Evolutionary conservation across 1,140 invertebrate species (phyloP).

Genomic region (Drosophila ercepeae): DNA sequence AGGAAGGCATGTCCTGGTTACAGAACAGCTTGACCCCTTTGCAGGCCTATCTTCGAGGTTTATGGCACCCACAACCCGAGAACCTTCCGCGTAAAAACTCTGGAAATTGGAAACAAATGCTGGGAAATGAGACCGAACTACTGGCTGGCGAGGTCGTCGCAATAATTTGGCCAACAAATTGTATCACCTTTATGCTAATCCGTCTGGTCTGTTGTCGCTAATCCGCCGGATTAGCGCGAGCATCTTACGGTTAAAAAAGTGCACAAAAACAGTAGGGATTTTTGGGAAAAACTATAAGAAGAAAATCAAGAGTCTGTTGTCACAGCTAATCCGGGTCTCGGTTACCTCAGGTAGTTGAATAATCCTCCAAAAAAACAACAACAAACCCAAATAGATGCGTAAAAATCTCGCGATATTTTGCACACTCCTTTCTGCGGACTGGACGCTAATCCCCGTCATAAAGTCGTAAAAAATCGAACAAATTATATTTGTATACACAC

Average conservation of each 20-base stretch:
- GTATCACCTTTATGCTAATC: conserved; percentile 78
- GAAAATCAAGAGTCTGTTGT: conserved; percentile 61
- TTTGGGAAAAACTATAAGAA: conserved; percentile 59
- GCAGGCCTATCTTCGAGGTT: conserved; percentile 37
- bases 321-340: conserved; percentile 66
- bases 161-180: conserved; percentile 66
- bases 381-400: conserved; percentile 10
- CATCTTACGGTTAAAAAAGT: conserved; percentile 68
- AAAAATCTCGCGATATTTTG: conserved; percentile 48
- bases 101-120: conserved; percentile 1
- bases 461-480: conserved; percentile 68
- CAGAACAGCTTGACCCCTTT: conserved; percentile 63
- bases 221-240: conserved; percentile 70
- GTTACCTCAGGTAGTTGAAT: conserved; percentile 19
- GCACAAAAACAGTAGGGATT: conserved; percentile 59
- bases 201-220: conserved; percentile 58
- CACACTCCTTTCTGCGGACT: conserved; percentile 73
- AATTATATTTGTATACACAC: conserved; percentile 75
- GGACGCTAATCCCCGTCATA: conserved; percentile 76
- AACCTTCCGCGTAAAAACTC: conserved; percentile 69
- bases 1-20: conserved; percentile 7
- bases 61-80: conserved; percentile 38
- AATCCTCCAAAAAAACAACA: conserved; percentile 21
- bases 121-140: conserved; percentile 12
- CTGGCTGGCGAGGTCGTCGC: conserved; percentile 56